These are phyloP conservation scores for Schizaphis graminum DNA, from an alignment of 2,888 invertebrate genomes.

Conservation along the genomic window DNA sequence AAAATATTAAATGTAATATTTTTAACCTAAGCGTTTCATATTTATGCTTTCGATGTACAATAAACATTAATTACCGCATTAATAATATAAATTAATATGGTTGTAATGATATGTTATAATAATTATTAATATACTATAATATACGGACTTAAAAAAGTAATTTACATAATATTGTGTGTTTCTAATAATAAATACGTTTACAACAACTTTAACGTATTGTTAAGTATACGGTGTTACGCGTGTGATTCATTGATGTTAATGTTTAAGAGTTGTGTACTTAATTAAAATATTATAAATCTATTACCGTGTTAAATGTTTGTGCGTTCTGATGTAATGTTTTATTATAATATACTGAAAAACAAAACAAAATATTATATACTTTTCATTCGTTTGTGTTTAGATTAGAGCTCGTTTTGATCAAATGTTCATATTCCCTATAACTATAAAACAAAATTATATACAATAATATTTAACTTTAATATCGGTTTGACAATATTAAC, in stretches of 20 bases:
- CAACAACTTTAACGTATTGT: neutral
- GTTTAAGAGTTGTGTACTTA: neutral
- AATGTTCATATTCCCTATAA: neutral
- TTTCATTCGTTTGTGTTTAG: neutral
- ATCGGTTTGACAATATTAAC: neutral
- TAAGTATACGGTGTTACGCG: neutral
- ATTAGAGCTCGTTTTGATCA: neutral
- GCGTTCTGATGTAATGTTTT: conserved; percentile 33
- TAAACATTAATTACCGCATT: neutral
- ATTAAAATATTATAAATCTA: conserved; percentile 5
- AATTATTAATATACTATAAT: neutral
- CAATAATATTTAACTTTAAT: neutral
- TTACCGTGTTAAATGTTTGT: neutral
- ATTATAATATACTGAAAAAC: conserved; percentile 22
- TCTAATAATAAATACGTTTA: neutral
- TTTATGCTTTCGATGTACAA: conserved; percentile 17
- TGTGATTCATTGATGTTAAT: conserved; percentile 12
- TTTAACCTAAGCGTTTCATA: neutral
- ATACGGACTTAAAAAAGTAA: neutral
- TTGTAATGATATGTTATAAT: neutral
- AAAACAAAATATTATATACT: neutral
- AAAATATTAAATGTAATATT: neutral
- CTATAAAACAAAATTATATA: neutral
- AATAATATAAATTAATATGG: conserved; percentile 11
- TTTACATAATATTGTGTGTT: conserved; percentile 9